Evolutionary conservation across 2,797 vertebrate species (phyloP).

Genomic region (Trematomus bernacchii): DNA sequence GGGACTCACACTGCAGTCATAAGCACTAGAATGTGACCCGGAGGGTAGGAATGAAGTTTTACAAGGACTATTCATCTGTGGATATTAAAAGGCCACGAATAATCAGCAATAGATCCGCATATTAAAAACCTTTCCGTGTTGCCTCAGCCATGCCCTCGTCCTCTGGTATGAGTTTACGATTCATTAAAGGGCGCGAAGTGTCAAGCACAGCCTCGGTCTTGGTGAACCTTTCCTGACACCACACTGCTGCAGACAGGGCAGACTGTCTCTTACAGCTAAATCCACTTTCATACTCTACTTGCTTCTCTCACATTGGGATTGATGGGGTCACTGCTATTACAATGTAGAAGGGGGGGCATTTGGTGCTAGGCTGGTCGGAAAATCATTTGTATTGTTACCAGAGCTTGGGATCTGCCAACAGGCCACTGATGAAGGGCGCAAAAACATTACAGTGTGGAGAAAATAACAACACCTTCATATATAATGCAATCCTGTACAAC

Average conservation of each 20-base stretch:
- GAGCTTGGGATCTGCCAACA: neutral
- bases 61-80: constrained; percentile 1
- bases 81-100: constrained; percentile 25
- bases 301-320: neutral
- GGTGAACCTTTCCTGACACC: constrained; percentile 37
- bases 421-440: neutral
- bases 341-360: neutral
- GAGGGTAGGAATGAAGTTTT: constrained; percentile 13
- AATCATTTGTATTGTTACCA: neutral
- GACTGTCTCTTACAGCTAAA: constrained; percentile 32
- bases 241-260: constrained; percentile 18
- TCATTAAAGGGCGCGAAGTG: constrained; percentile 46
- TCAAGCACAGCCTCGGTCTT: constrained; percentile 34
- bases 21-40: constrained; percentile 12
- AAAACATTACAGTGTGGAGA: neutral
- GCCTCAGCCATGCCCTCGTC: constrained; percentile 7
- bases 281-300: constrained; percentile 14
- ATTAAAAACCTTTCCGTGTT: constrained; percentile 33
- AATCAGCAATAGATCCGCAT: constrained; percentile 6
- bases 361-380: neutral
- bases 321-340: neutral
- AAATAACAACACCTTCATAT: constrained; percentile 4
- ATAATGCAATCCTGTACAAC: neutral
- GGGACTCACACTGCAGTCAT: neutral
- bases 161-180: constrained; percentile 35